Conservation (phyloP, 2,797 vertebrate genomes). For the Sparus aurata region DNA sequence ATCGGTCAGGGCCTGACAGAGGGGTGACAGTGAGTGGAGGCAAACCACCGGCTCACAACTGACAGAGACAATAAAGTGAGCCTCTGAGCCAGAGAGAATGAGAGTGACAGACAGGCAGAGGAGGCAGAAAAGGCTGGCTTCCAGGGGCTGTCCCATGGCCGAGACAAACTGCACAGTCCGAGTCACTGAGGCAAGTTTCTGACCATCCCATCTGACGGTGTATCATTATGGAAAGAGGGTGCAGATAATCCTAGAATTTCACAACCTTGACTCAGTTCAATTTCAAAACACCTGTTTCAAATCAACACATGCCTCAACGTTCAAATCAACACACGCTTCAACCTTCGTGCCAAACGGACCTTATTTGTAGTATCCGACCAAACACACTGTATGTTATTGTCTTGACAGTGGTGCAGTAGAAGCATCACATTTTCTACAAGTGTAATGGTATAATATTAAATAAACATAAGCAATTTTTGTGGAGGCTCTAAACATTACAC, state of each 20-base stretch:
- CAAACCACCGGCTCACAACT: conserved; percentile 92
- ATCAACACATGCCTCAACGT: not conserved
- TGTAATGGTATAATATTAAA: not conserved
- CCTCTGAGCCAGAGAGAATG: conserved; percentile 82
- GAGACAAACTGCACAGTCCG: conserved; percentile 34
- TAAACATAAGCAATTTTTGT: not conserved
- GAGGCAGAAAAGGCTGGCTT: conserved; percentile 38
- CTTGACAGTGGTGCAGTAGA: not conserved
- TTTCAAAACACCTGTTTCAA: conserved; percentile 23
- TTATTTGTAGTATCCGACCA: not conserved
- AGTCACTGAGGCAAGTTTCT: conserved; percentile 29
- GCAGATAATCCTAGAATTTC: not conserved
- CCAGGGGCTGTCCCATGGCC: conserved; percentile 55
- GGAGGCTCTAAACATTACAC: not conserved
- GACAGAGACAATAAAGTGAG: conserved; percentile 94
- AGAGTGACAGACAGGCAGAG: conserved; percentile 73
- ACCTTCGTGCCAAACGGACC: not conserved
- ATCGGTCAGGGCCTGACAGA: conserved; percentile 94
- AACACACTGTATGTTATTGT: not conserved
- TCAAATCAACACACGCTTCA: not conserved
- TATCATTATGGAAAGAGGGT: not conserved
- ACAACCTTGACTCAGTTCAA: not conserved
- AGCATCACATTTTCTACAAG: not conserved
- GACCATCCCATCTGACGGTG: conserved; percentile 29
- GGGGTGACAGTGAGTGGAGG: conserved; percentile 92